These are phyloP conservation scores for Syngnathus rostellatus DNA, from an alignment of 2,797 vertebrate genomes.

Conservation along the genomic window DNA sequence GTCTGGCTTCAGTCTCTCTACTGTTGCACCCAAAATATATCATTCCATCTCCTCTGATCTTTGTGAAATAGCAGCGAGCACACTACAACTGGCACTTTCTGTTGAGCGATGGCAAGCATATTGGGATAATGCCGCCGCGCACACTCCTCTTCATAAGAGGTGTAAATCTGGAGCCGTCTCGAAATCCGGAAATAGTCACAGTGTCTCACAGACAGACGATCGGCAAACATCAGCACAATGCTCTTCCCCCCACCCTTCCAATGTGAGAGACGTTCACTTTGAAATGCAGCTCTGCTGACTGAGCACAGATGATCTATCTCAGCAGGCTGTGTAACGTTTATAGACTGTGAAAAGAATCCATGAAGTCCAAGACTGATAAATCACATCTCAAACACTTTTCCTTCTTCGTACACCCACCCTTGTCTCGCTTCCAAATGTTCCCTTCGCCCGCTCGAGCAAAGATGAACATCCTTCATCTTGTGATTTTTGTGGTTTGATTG, in stretches of 20 bases:
- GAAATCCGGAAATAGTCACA: not conserved
- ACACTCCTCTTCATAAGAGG: not conserved
- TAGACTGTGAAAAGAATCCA: conserved; percentile 38
- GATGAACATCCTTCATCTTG: conserved; percentile 6
- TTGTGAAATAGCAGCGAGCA: not conserved
- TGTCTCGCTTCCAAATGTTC: conserved; percentile 39
- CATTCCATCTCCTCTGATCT: not conserved
- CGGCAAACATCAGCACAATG: conserved; percentile 9
- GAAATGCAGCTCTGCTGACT: conserved; percentile 48
- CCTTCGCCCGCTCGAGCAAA: conserved; percentile 30
- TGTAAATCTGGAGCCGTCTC: not conserved
- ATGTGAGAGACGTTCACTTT: conserved; percentile 42
- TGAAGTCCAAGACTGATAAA: conserved; percentile 54
- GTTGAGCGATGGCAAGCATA: not conserved
- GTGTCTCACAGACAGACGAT: conserved; percentile 11
- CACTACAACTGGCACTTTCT: not conserved
- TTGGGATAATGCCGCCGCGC: not conserved
- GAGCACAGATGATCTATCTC: conserved; percentile 42
- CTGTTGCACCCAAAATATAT: not conserved
- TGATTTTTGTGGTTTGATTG: conserved; percentile 35
- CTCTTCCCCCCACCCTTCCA: not conserved
- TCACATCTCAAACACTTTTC: conserved; percentile 43
- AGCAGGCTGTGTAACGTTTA: conserved; percentile 47
- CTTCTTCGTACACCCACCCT: conserved; percentile 14
- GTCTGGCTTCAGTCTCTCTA: too few species aligned